A percentile compares a stretch with the other conserved stretches of the same genome.
Evolutionary conservation across 1,140 invertebrate species (phyloP).

Genomic region (Nymphalis io): DNA sequence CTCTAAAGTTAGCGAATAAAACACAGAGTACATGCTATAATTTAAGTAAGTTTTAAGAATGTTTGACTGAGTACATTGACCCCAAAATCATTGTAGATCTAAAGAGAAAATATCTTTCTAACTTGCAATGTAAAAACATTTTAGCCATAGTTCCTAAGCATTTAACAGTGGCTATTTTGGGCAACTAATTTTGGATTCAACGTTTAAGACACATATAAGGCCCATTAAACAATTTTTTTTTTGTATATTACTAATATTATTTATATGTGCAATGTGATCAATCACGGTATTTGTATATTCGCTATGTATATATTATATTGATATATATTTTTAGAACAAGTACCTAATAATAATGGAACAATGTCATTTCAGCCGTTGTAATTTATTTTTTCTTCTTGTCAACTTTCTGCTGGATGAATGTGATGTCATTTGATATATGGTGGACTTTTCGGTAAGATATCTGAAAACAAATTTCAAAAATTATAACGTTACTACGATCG

Average conservation of each 20-base stretch:
- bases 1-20: constrained; percentile 25
- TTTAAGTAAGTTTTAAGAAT: constrained; percentile 42
- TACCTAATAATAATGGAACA: background rate
- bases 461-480: no score
- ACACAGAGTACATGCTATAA: constrained; percentile 23
- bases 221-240: no score
- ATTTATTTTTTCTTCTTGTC: constrained; percentile 89
- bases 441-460: constrained; percentile 69
- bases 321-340: background rate
- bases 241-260: no score
- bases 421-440: constrained; percentile 87
- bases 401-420: constrained; percentile 90
- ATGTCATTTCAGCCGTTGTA: constrained; percentile 49
- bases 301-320: no score
- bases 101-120: background rate
- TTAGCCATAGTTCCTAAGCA: no score
- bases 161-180: no score
- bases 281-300: no score
- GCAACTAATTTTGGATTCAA: no score
- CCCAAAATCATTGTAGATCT: no score
- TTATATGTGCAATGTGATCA: no score
- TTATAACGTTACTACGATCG: no score
- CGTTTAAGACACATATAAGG: no score
- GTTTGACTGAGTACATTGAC: background rate
- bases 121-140: background rate